These are phyloP conservation scores for Cricetomys ansorgei DNA, from an alignment of 2,113 vertebrate species.

Conservation along the genomic window DNA sequence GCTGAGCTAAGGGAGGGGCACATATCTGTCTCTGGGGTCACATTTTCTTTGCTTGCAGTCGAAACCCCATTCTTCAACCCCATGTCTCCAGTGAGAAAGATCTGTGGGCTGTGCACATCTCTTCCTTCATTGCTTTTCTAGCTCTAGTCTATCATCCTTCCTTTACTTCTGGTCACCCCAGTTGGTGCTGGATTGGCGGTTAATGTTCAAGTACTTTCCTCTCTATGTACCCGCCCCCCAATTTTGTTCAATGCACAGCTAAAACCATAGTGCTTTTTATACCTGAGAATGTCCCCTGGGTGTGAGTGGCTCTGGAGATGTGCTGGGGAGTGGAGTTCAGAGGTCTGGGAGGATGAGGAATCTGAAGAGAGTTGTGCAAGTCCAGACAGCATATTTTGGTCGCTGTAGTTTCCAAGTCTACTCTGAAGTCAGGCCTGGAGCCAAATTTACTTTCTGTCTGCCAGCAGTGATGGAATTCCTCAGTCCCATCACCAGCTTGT, in stretches of 20 bases:
- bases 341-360: background rate
- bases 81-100: background rate
- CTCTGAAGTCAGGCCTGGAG: conserved; percentile 24
- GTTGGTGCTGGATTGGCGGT: background rate
- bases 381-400: background rate
- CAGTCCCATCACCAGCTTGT: conserved; percentile 46
- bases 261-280: background rate
- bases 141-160: background rate
- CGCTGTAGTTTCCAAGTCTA: background rate
- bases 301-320: background rate
- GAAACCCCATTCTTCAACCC: background rate
- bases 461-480: conserved; percentile 61
- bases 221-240: background rate
- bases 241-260: background rate
- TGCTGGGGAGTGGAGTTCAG: accelerated
- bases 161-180: background rate
- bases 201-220: background rate
- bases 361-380: background rate
- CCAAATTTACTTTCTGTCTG: conserved; percentile 50
- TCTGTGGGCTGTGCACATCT: background rate
- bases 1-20: background rate
- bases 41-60: background rate
- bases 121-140: background rate
- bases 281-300: background rate
- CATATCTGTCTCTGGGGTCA: accelerated